A percentile compares a stretch with the other conserved stretches of the same genome.
phyloP scores from a whole-genome alignment of 2,797 vertebrate genomes.

The Erethizon dorsatum region DNA sequence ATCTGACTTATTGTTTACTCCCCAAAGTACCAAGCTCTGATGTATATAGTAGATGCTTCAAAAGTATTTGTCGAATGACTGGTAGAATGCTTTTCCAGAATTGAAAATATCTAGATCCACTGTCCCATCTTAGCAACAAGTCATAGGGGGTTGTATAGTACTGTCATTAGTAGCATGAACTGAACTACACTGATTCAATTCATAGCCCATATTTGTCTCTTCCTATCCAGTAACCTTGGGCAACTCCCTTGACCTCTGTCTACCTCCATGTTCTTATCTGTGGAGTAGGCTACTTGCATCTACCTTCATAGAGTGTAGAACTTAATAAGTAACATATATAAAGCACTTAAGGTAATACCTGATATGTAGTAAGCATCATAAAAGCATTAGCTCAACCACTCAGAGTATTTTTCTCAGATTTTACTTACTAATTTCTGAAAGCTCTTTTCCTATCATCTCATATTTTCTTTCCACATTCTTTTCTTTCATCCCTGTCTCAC shows the following conservation, averaged over 20 bases:
- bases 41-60: neutral
- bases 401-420: neutral
- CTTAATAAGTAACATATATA: neutral
- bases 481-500: neutral
- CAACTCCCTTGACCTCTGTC: neutral
- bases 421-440: conserved; percentile 3
- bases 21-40: neutral
- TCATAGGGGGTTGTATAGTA: neutral
- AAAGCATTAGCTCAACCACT: neutral
- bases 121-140: neutral
- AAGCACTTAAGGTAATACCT: neutral
- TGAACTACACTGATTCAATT: neutral
- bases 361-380: neutral
- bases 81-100: conserved; percentile 18
- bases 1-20: neutral
- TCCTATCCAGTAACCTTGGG: neutral
- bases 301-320: neutral
- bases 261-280: neutral
- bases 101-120: neutral
- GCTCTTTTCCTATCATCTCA: neutral
- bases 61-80: neutral
- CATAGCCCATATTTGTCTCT: neutral
- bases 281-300: neutral
- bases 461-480: neutral
- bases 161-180: neutral